Base-by-base conservation (phyloP, 2,888 invertebrate genomes). In the Nomada fabriciana region DNA sequence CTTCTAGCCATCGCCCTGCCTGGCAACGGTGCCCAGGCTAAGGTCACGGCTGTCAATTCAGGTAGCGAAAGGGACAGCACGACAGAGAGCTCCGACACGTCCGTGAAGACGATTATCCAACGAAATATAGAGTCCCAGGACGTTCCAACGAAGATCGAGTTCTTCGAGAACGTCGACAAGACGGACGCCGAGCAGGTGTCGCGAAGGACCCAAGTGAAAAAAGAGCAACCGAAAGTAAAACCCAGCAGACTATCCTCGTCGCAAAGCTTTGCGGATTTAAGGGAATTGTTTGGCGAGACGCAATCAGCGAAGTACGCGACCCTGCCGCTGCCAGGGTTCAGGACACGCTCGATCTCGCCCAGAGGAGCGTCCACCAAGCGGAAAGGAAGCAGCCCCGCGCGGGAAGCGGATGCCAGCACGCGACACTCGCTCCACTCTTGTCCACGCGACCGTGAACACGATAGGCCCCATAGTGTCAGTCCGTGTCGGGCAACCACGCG, bases 281-380 rank as follows among this genome's bases (percentile, higher is more conserved):
- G 97, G 90, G 98, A 97, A 87, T 94, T 97, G n/a, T 97, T 97
- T 90, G 98, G 98, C 0, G 97, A 98, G 92, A 95, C 95, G 42
- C 95, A 96, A 85, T 94, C 95, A 89, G 95, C 95, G 84, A 96
- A 95, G 90, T 96, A 95, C 92, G 52, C 82, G 20, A 68, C 70
- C 2, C 11, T 81, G 23, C 36, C 77, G 0, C 2, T 47, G 42
- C 61, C 71, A 11, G 70, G 75, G 4, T 75, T 13, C 59, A 67
- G 74, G 42, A 50, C 84, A 57, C 87, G 94, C 94, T 86, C 95
- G 95, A 89, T 95, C 95, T 89, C 95, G 94, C 88, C 95, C 95
- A 88, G 95, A 69, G 85, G 71, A 79, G 80, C 73, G 77, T 52
- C 69, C 70, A 59, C 64, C 87, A 65, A 68, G 61, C 47, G 63